phyloP scores from a whole-genome alignment of 1,140 invertebrate species.

The Pteromalus puparum region DNA sequence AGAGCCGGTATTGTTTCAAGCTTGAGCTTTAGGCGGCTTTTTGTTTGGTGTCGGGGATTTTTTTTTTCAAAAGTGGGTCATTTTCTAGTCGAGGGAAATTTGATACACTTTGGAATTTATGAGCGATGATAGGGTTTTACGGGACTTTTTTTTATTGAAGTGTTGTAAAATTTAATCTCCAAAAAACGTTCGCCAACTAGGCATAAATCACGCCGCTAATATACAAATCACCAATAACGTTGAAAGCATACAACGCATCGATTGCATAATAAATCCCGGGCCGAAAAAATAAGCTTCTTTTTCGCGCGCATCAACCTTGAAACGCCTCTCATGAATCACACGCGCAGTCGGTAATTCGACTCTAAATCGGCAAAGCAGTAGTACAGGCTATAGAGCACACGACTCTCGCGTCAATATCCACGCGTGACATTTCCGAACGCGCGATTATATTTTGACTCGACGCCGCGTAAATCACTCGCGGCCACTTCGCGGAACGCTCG shows the following conservation, averaged over 20 bases:
- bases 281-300: background rate
- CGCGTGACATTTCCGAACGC: background rate
- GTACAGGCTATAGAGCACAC: background rate
- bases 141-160: no score
- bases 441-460: conserved; percentile 30
- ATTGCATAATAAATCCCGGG: background rate
- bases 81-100: background rate
- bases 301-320: background rate
- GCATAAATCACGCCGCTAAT: no score
- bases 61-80: background rate
- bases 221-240: no score
- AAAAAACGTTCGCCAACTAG: no score
- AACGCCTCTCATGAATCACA: conserved; percentile 18
- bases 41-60: background rate
- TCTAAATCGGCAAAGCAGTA: background rate
- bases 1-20: background rate
- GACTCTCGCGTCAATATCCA: background rate
- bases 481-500: background rate
- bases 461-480: conserved; percentile 17
- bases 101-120: no score
- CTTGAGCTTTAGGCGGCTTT: background rate
- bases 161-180: no score
- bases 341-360: conserved; percentile 27
- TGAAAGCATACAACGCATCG: background rate
- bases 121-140: no score